Percentiles rank a stretch among this genome's conserved stretches.
Evolutionary conservation across 2,113 vertebrate species (phyloP).

Genomic region (Pterocles orientalis): DNA sequence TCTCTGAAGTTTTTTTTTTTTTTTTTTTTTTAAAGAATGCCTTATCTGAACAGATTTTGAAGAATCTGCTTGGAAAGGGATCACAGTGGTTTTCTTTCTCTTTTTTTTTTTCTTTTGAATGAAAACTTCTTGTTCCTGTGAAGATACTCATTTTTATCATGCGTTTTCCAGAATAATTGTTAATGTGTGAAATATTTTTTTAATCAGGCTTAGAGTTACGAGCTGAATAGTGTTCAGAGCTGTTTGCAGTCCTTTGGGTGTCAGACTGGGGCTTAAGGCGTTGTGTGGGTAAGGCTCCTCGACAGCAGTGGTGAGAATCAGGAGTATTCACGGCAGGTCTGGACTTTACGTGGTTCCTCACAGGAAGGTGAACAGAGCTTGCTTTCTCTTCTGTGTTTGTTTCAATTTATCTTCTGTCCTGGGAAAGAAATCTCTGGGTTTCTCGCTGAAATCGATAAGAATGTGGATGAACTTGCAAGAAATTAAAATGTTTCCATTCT

Average conservation of each 20-base stretch:
- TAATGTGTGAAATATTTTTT: background rate
- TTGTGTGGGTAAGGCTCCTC: background rate
- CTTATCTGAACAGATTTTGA: constrained; percentile 65
- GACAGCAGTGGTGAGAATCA: background rate
- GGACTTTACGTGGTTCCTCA: background rate
- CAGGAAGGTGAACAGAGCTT: background rate
- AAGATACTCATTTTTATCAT: constrained; percentile 35
- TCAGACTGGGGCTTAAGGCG: background rate
- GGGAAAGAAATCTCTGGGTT: background rate
- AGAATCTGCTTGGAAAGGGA: constrained; percentile 55
- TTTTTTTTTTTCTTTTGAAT: background rate
- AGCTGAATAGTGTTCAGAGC: background rate
- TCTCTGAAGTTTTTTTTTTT: constrained; percentile 31
- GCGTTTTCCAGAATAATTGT: background rate
- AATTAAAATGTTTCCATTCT: background rate
- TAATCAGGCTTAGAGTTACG: background rate
- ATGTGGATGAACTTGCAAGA: background rate
- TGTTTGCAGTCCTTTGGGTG: background rate
- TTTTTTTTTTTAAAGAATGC: background rate
- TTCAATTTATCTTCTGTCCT: background rate
- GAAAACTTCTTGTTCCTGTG: constrained; percentile 58
- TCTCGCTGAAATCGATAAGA: background rate
- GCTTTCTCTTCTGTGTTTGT: background rate
- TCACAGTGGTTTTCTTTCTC: background rate
- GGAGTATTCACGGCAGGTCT: background rate